Conservation (phyloP, 1,140 invertebrate genomes). For the Drosophila pseudoananassae region DNA sequence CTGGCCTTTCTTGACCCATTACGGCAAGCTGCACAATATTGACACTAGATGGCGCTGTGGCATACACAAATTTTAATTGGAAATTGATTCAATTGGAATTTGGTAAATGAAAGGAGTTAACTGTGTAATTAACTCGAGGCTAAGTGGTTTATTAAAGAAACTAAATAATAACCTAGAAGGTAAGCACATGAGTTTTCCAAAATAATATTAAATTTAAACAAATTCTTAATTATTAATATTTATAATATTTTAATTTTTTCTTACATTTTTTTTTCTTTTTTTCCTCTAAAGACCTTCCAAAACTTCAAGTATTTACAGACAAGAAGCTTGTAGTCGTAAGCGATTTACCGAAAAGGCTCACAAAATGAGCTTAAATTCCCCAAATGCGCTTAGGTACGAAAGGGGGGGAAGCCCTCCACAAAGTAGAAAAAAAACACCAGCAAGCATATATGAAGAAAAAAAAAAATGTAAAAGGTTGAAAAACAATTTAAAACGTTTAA, state of each 20-base stretch:
- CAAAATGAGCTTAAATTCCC: conserved; percentile 59
- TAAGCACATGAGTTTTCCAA: not conserved
- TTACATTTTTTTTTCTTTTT: not conserved
- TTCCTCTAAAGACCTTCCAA: not conserved
- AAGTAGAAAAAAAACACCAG: not conserved
- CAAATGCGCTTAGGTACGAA: conserved; percentile 54
- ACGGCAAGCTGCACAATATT: conserved; percentile 28
- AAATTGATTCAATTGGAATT: conserved; percentile 46
- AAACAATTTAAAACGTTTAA: conserved; percentile 47
- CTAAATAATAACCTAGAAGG: not conserved
- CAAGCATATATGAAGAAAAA: not conserved
- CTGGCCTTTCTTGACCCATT: conserved; percentile 32
- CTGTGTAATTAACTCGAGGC: conserved; percentile 37
- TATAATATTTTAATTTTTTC: no score
- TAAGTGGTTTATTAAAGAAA: conserved; percentile 22
- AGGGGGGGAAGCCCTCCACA: conserved; percentile 8
- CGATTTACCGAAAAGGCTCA: conserved; percentile 41
- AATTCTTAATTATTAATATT: no score
- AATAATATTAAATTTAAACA: no score
- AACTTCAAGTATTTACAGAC: not conserved
- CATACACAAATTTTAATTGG: conserved; percentile 30
- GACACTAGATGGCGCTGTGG: conserved; percentile 37
- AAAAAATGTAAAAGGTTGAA: conserved; percentile 6
- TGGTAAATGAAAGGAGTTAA: conserved; percentile 34
- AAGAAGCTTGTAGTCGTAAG: conserved; percentile 10